Evolutionary conservation across 2,888 invertebrate genomes (phyloP).

Genomic region (Agrotis exclamationis): DNA sequence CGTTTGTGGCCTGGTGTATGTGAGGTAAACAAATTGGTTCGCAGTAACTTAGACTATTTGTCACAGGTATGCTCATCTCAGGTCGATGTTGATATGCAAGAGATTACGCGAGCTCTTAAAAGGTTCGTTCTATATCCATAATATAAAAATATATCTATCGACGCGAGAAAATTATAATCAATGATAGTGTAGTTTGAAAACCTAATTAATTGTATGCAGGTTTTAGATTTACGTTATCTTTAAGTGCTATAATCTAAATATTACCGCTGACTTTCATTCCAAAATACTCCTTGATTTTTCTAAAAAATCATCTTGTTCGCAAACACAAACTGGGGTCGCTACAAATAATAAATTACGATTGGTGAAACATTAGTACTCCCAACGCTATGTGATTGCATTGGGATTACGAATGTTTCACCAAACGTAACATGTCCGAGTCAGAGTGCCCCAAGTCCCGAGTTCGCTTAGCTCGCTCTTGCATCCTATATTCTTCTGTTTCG

Average conservation of each 20-base stretch:
- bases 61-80: slow-evolving; percentile 40
- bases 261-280: too few relatives aligned
- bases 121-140: slow-evolving; percentile 27
- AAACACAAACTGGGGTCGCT: too few relatives aligned
- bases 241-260: too few relatives aligned
- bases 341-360: too few relatives aligned
- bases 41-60: slow-evolving; percentile 37
- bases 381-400: too few relatives aligned
- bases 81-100: slow-evolving; percentile 38
- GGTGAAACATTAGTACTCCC: too few relatives aligned
- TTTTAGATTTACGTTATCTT: not conserved
- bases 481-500: too few relatives aligned
- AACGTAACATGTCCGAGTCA: too few relatives aligned
- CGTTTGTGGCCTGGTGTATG: slow-evolving; percentile 30
- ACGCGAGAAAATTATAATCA: slow-evolving; percentile 23
- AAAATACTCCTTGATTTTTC: not conserved
- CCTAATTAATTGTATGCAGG: not conserved
- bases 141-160: slow-evolving; percentile 29
- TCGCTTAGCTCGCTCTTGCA: too few relatives aligned
- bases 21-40: slow-evolving; percentile 39
- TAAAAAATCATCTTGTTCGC: not conserved
- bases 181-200: slow-evolving; percentile 5
- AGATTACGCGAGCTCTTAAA: slow-evolving; percentile 35
- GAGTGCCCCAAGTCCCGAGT: too few relatives aligned
- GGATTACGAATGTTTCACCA: too few relatives aligned